Evolutionary conservation across 1,140 invertebrate genomes (phyloP).

Genomic region (Drosophila malerkotliana): DNA sequence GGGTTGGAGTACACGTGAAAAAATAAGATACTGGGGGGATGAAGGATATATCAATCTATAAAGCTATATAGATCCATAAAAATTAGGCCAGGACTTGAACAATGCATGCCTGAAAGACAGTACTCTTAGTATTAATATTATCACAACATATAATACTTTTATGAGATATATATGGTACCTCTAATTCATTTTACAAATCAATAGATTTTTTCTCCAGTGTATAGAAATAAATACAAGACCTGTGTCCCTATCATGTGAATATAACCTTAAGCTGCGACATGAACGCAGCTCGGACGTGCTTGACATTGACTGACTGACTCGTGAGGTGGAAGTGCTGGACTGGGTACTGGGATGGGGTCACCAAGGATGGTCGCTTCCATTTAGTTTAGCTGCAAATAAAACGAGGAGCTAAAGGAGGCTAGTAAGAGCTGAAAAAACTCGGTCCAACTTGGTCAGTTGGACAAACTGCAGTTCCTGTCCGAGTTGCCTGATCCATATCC

Average conservation of each 20-base stretch:
- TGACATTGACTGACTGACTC: conserved; percentile 69
- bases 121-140: too few species aligned
- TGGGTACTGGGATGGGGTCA: conserved; percentile 16
- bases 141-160: too few species aligned
- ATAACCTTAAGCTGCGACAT: conserved; percentile 80
- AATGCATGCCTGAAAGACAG: not conserved
- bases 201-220: not conserved
- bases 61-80: too few species aligned
- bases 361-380: conserved; percentile 28
- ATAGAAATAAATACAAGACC: not conserved
- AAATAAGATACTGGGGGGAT: not conserved
- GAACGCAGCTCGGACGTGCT: conserved; percentile 63
- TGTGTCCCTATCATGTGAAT: conserved; percentile 57
- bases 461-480: conserved; percentile 65
- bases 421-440: not conserved
- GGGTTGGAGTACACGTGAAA: conserved; percentile 11
- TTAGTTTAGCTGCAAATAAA: conserved; percentile 67
- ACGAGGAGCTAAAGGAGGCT: conserved; percentile 24
- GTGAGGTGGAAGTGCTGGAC: conserved; percentile 32
- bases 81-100: too few species aligned
- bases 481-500: not conserved
- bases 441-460: conserved; percentile 60
- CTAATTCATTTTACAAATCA: too few species aligned
- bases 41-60: not conserved
- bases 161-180: too few species aligned